Base-by-base conservation (phyloP, 2,113 vertebrate species). In the Petroica traversi region DNA sequence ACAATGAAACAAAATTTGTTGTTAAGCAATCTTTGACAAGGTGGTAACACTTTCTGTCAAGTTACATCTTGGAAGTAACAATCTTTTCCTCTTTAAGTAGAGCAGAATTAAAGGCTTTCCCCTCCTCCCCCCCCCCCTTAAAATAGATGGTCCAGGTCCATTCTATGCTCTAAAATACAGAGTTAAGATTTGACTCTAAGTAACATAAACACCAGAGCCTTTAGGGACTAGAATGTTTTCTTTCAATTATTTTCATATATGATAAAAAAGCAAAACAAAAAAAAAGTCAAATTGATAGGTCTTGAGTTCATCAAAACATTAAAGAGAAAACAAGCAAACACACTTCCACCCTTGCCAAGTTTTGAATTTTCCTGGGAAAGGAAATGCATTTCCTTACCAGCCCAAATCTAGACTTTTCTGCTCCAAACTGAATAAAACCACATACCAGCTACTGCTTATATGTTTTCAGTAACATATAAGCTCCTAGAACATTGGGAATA, bases 171-270 rank as follows among this genome's bases (percentile, higher is more conserved):
- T 66, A 74, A 77, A 86, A 74, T 86, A 69, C 9, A 43, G 34
- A 80, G 80, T 77, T 73, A 91, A 71, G 55, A 55, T 67, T 92
- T 85, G 34, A 71, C 38, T 76, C 23, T 71, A 84, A 80, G 55
- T 80, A 92, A 84, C 26, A 66, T 5, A 92, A 81, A 89, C 89
- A 74, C 6, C 28, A 19, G 19, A 10, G 29, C 58, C 80, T 92
- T 74, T 34, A 5, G 73, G 77, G 87, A 93, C 81, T 91, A 81
- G 8, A 78, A 62, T 75, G 40, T 75, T 96, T 94, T 91, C 61
- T 92, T 94, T 93, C 72, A 85, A 96, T 94, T 92, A 92, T 94
- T 96, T 84, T 84, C 29, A 69, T 93, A 87, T 84, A 48, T 78
- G 81, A 87, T 94, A 94, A 87, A 91, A 81, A 93, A 91, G 25